phyloP scores from a whole-genome alignment of 2,797 vertebrate genomes.

The Acipenser ruthenus region DNA sequence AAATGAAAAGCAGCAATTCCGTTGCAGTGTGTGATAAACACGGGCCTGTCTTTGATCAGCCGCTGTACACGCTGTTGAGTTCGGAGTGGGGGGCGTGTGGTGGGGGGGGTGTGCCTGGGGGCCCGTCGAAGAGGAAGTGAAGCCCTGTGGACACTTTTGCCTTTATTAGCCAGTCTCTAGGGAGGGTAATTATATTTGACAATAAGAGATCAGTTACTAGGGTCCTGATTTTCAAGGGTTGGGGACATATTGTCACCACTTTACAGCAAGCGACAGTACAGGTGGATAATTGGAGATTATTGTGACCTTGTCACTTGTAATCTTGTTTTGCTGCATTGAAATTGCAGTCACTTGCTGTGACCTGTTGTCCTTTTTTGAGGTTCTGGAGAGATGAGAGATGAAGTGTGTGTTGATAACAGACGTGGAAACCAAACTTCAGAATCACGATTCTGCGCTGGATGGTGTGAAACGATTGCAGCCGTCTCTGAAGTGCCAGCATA shows the following conservation, averaged over 20 bases:
- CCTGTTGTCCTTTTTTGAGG: not conserved
- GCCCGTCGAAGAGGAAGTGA: not conserved
- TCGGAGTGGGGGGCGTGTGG: conserved; percentile 23
- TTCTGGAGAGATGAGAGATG: conserved; percentile 1
- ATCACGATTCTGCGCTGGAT: conserved; percentile 35
- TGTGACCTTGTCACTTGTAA: no score
- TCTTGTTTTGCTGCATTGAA: no score
- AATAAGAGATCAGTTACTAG: no score
- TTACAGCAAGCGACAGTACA: no score
- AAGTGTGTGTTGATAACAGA: no score
- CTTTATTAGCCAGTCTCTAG: no score
- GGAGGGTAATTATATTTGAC: no score
- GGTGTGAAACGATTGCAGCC: conserved; percentile 29
- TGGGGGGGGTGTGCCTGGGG: conserved; percentile 18
- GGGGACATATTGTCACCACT: no score
- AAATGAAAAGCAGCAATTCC: not conserved
- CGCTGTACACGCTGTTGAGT: not conserved
- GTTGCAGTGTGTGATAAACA: conserved; percentile 36
- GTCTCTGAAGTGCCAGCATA: not conserved
- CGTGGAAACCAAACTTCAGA: conserved; percentile 11
- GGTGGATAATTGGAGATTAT: no score
- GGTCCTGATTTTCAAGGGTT: no score
- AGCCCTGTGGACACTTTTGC: no score
- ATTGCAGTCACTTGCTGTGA: no score
- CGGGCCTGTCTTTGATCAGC: conserved; percentile 29